Percentiles rank a stretch among this genome's conserved stretches.
Evolutionary conservation across 2,888 invertebrate species (phyloP).

Genomic region (Phaonia tiefii): DNA sequence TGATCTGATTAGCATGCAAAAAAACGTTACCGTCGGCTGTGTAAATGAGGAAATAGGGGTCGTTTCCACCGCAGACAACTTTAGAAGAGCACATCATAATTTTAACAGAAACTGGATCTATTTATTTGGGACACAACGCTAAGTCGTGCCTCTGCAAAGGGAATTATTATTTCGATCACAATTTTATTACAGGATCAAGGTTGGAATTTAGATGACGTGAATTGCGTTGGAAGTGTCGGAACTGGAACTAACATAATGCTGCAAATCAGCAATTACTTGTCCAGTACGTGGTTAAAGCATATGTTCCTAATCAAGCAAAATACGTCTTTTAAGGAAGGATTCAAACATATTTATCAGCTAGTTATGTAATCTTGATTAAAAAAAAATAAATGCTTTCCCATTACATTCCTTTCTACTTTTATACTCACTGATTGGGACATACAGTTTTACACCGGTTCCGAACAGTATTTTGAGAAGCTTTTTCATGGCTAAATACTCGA

Average conservation of each 20-base stretch:
- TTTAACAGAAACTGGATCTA: slow-evolving; percentile 46
- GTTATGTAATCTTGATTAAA: slow-evolving; percentile 14
- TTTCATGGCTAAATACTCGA: too few relatives aligned
- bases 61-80: slow-evolving; percentile 38
- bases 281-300: slow-evolving; percentile 15
- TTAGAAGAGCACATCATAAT: slow-evolving; percentile 51
- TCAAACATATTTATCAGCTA: slow-evolving; percentile 26
- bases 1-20: too few relatives aligned
- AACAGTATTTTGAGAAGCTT: too few relatives aligned
- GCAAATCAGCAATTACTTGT: neutral
- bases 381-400: too few relatives aligned
- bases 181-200: slow-evolving; percentile 29
- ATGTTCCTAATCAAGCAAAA: slow-evolving; percentile 37
- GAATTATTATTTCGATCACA: slow-evolving; percentile 40
- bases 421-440: too few relatives aligned
- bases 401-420: too few relatives aligned
- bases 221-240: slow-evolving; percentile 54
- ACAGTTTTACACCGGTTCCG: too few relatives aligned
- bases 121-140: slow-evolving; percentile 39
- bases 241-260: slow-evolving; percentile 29
- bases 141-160: slow-evolving; percentile 27
- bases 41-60: slow-evolving; percentile 37
- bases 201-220: slow-evolving; percentile 39
- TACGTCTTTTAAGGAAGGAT: slow-evolving; percentile 34
- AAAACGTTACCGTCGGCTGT: too few relatives aligned